phyloP scores from a whole-genome alignment of 2,888 invertebrate species.

The Crematogaster levior region DNA sequence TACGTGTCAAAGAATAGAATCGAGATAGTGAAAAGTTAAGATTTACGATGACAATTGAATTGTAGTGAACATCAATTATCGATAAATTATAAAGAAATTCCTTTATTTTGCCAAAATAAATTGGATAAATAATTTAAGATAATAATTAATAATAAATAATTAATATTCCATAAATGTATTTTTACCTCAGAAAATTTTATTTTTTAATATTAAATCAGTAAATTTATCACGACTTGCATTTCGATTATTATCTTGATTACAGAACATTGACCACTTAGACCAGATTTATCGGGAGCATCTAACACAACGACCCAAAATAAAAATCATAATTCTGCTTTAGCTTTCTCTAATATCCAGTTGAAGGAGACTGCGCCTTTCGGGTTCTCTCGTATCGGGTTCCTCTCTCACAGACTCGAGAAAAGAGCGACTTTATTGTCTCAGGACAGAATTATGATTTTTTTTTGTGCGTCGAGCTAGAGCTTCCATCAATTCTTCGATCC shows the following conservation, averaged over 20 bases:
- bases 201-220: neutral
- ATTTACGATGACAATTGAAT: neutral
- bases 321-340: conserved; percentile 6
- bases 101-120: neutral
- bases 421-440: neutral
- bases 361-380: neutral
- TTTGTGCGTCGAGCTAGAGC: neutral
- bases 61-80: neutral
- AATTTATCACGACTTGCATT: neutral
- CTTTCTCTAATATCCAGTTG: neutral
- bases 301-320: neutral
- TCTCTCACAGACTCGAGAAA: neutral
- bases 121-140: too few species aligned
- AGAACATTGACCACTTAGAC: neutral
- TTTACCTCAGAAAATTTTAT: neutral
- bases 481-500: conserved; percentile 40
- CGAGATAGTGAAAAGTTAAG: neutral
- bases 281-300: conserved; percentile 32
- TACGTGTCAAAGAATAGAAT: conserved; percentile 9
- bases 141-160: neutral
- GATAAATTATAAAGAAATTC: neutral
- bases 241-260: neutral
- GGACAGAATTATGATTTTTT: conserved; percentile 16
- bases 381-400: neutral
- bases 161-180: neutral